Percentiles rank a stretch among this genome's conserved stretches.
Evolutionary conservation across 2,113 vertebrate species (phyloP).

Genomic region (Platysternon megacephalum): DNA sequence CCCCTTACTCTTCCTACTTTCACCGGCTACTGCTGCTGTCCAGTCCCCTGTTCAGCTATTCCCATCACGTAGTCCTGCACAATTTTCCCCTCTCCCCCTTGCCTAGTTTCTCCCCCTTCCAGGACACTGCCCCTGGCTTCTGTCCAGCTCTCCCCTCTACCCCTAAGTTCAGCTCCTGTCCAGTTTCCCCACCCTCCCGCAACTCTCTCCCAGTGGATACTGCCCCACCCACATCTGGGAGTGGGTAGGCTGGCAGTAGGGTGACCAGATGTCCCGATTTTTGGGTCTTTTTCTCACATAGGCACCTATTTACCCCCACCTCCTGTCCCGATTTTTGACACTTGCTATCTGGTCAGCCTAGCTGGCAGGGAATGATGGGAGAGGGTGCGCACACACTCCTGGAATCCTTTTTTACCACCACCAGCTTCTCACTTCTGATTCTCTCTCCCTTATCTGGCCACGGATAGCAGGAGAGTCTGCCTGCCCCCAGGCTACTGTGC

Average conservation of each 20-base stretch:
- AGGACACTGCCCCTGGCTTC: background rate
- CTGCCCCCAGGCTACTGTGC: no score
- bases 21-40: background rate
- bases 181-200: no score
- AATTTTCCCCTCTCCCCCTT: background rate
- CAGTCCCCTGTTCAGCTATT: background rate
- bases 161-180: background rate
- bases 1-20: background rate
- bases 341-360: no score
- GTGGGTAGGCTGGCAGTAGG: background rate
- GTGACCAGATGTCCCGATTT: no score
- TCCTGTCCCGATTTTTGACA: no score
- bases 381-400: background rate
- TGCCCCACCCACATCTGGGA: background rate
- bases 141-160: background rate
- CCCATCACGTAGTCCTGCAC: background rate
- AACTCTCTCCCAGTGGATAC: background rate
- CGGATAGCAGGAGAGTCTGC: no score
- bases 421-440: background rate
- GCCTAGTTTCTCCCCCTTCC: background rate
- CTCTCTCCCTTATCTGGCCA: no score
- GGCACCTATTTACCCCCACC: no score
- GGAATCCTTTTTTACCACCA: background rate
- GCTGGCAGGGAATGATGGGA: no score
- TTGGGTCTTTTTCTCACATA: no score